Evolutionary conservation across 2,797 vertebrate genomes (phyloP).

Genomic region (Rhyacichthys aspro): DNA sequence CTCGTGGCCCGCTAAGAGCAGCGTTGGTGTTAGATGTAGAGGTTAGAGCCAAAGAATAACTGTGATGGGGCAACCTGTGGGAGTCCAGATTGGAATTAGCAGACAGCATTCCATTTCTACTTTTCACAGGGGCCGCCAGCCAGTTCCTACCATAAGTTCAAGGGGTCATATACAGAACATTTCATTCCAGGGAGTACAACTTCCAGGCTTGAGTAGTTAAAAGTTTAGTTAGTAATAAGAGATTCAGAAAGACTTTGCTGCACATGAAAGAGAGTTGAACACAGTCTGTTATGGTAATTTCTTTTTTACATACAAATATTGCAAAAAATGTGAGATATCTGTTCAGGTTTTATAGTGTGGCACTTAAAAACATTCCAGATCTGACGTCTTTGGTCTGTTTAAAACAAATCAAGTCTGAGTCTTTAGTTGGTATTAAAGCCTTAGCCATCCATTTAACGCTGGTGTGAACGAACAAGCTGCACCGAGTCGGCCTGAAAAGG

Average conservation of each 20-base stretch:
- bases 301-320: neutral
- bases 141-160: constrained; percentile 44
- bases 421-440: too few relatives aligned
- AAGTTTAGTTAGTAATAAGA: constrained; percentile 49
- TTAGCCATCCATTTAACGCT: too few relatives aligned
- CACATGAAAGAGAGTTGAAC: constrained; percentile 16
- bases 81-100: constrained; percentile 37
- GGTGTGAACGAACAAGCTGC: too few relatives aligned
- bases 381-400: too few relatives aligned
- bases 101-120: constrained; percentile 16
- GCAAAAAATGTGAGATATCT: neutral
- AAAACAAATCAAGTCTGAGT: too few relatives aligned
- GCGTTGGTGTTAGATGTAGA: constrained; percentile 48
- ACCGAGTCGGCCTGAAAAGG: too few relatives aligned
- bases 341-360: too few relatives aligned
- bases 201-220: constrained; percentile 35
- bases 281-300: constrained; percentile 5
- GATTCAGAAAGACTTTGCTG: constrained; percentile 21
- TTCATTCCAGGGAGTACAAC: constrained; percentile 31
- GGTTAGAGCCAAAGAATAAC: constrained; percentile 41
- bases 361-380: too few relatives aligned
- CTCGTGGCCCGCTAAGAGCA: constrained; percentile 26
- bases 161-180: constrained; percentile 32
- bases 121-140: too few relatives aligned
- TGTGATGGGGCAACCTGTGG: constrained; percentile 22